phyloP scores from a whole-genome alignment of 2,797 vertebrate species.

The Gymnoscopelus microlampas region DNA sequence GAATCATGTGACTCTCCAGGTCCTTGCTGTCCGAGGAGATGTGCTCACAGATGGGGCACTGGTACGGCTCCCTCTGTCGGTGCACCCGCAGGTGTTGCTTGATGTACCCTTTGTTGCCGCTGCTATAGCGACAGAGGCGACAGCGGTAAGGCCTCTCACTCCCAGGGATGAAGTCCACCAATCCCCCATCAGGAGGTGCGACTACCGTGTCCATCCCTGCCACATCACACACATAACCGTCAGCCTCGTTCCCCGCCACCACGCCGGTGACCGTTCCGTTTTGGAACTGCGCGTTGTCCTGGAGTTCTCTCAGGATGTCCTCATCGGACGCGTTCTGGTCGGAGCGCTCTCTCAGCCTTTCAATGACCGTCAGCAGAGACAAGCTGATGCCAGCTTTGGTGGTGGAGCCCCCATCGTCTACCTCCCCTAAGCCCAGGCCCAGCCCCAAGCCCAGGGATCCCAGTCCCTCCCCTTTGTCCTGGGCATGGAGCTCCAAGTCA shows the following conservation, averaged over 20 bases:
- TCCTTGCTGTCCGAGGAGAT: slow-evolving; percentile 90
- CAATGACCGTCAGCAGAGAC: slow-evolving; percentile 95
- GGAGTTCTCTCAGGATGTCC: slow-evolving; percentile 94
- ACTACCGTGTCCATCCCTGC: slow-evolving; percentile 46
- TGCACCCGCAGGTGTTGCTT: slow-evolving; percentile 97
- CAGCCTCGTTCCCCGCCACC: slow-evolving; percentile 24
- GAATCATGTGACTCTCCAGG: slow-evolving; percentile 95
- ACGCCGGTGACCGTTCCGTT: slow-evolving; percentile 41
- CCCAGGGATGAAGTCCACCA: slow-evolving; percentile 90
- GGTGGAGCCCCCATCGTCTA: slow-evolving; percentile 73
- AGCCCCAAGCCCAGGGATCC: slow-evolving; percentile 28
- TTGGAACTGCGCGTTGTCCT: slow-evolving; percentile 92
- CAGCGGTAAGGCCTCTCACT: slow-evolving; percentile 91
- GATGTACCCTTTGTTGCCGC: slow-evolving; percentile 95
- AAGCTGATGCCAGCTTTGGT: slow-evolving; percentile 94
- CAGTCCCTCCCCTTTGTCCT: slow-evolving; percentile 75
- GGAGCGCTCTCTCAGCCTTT: slow-evolving; percentile 92
- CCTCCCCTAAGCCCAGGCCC: slow-evolving; percentile 31
- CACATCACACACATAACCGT: slow-evolving; percentile 49
- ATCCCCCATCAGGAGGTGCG: slow-evolving; percentile 63
- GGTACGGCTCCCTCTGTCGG: slow-evolving; percentile 91
- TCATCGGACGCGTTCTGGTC: slow-evolving; percentile 96
- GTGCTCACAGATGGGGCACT: slow-evolving; percentile 98
- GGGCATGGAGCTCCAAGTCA: slow-evolving; percentile 75
- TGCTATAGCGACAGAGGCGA: slow-evolving; percentile 92